These are phyloP conservation scores for Drosophila lacicola DNA, from an alignment of 2,888 invertebrate genomes.

Conservation along the genomic window DNA sequence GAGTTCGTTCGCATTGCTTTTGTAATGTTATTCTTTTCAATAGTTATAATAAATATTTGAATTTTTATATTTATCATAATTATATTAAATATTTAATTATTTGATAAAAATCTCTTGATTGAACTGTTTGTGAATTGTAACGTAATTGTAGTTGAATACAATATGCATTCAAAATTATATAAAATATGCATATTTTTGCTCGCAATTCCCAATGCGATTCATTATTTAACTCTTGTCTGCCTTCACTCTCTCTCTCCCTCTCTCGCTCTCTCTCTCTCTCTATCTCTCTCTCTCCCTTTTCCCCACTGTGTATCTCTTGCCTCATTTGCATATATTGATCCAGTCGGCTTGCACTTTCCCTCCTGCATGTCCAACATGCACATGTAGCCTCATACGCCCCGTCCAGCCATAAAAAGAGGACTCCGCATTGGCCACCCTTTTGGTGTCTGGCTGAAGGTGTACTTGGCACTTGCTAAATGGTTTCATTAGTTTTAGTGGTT, in stretches of 20 bases:
- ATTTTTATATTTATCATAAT: not conserved
- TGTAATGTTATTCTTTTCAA: not conserved
- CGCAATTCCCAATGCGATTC: conserved; percentile 19
- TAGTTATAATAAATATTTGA: not conserved
- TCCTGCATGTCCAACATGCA: conserved; percentile 22
- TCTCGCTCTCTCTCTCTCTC: not conserved
- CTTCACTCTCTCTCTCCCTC: not conserved
- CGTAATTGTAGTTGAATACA: conserved; percentile 8
- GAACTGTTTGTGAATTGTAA: conserved; percentile 3
- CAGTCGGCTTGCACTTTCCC: conserved; percentile 36
- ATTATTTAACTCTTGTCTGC: conserved; percentile 34
- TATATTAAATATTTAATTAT: not conserved
- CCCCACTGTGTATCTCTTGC: not conserved
- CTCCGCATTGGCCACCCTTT: conserved; percentile 45
- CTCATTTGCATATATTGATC: conserved; percentile 74
- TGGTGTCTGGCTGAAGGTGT: conserved; percentile 12
- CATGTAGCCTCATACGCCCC: conserved; percentile 39
- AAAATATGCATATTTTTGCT: conserved; percentile 11
- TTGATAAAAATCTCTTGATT: conserved; percentile 7
- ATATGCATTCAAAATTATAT: conserved; percentile 11
- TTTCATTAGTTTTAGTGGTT: conserved; percentile 78
- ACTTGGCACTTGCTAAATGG: conserved; percentile 71
- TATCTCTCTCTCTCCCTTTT: not conserved
- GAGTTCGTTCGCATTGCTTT: too few species aligned
- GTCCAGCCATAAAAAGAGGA: conserved; percentile 6